Evolutionary conservation across 2,888 invertebrate genomes (phyloP).

Genomic region (Cephonodes hylas): DNA sequence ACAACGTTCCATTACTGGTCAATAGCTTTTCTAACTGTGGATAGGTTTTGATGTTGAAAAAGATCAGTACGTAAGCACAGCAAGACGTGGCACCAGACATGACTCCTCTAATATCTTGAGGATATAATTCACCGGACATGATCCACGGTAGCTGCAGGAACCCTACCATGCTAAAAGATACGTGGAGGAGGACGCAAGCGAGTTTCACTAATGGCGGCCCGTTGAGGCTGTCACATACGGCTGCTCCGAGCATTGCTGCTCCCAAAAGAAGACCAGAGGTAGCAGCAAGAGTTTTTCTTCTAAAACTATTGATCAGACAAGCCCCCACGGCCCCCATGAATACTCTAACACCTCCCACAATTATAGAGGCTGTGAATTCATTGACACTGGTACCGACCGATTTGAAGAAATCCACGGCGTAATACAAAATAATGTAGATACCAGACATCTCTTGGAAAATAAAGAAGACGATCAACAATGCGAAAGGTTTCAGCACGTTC

Average conservation of each 20-base stretch:
- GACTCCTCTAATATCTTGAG: constrained; percentile 84
- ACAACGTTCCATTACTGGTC: constrained; percentile 83
- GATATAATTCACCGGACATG: constrained; percentile 87
- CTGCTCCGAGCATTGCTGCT: constrained; percentile 84
- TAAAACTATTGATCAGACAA: constrained; percentile 83
- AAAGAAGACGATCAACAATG: constrained; percentile 84
- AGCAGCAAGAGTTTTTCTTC: constrained; percentile 83
- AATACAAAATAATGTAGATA: constrained; percentile 87
- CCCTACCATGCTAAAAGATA: constrained; percentile 87
- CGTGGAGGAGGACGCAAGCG: constrained; percentile 84
- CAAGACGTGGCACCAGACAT: constrained; percentile 87
- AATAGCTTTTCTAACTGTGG: constrained; percentile 81
- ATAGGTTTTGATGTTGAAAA: constrained; percentile 86
- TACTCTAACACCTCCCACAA: constrained; percentile 84
- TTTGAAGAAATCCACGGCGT: constrained; percentile 86
- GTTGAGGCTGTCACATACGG: constrained; percentile 79
- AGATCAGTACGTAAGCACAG: constrained; percentile 85
- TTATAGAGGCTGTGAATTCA: constrained; percentile 85
- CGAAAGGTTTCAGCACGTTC: constrained; percentile 85
- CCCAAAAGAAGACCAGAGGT: constrained; percentile 85
- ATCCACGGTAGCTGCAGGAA: constrained; percentile 88
- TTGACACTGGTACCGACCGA: constrained; percentile 84
- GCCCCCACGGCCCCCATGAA: constrained; percentile 85
- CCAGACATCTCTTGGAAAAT: constrained; percentile 87
- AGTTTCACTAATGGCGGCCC: constrained; percentile 74